Evolutionary conservation across 1,140 invertebrate genomes (phyloP), one percentile per base, ranked within the genome.

Genomic region (Danaus melanippus): DNA sequence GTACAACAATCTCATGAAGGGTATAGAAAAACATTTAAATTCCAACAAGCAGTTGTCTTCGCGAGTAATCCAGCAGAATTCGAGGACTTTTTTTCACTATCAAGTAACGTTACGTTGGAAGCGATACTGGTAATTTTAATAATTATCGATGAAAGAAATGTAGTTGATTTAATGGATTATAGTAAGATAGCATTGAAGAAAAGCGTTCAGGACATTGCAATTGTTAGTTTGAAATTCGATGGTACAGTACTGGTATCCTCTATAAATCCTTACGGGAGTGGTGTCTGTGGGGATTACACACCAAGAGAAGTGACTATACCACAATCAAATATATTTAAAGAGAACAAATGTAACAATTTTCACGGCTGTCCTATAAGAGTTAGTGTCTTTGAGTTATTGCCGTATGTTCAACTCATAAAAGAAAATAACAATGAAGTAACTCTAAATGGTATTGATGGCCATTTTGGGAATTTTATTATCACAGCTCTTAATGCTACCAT

Each of bases 271-370:
- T 78, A 74, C 42, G 52, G 58, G 5, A 52, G 65, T 39, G 61
- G 61, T 41, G 11, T 15, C 2, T 82, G 79, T 58, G 66, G 50
- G 8, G 62, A 82, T 51, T 62, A 60, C 9, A 66, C 52, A 0
- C 64, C 71, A 9, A 44, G 71, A 10, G 9, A 46, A 39, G 44
- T 75, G 32, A 58, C 59, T 0, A 10, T 11, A 40, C 43, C 63
- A 42, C 40, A 21, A 15, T 47, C 51, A 45, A 51, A 46, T 5
- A 55, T 64, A 10, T 80, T 76, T 61, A 67, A 64, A 11, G 17
- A 21, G 17, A 60, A 56, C 39, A 83, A 80, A 49, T 80, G 67
- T 50, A 51, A 51, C 8, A 80, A 80, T 52, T 76, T 79, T 49
- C 32, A 75, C 40, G 59, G 66, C 40, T 83, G 79, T 50, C 67